These are phyloP conservation scores for Myotis pilosus DNA, from an alignment of 2,797 vertebrate genomes.

Conservation along the genomic window DNA sequence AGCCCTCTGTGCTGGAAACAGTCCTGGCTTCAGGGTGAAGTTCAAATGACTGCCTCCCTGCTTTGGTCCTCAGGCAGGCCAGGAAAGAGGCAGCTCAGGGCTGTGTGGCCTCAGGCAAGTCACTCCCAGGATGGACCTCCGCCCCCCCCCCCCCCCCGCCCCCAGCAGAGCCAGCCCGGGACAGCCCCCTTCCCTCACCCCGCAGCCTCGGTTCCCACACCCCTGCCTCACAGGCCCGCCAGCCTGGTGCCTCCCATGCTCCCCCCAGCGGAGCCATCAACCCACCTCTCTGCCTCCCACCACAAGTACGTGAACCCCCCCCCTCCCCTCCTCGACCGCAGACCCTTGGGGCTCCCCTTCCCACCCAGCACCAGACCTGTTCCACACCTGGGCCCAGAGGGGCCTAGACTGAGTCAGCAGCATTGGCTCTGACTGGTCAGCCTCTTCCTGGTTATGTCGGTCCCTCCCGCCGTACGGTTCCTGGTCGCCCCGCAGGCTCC, in stretches of 20 bases:
- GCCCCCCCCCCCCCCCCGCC: background rate
- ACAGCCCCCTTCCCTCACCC: background rate
- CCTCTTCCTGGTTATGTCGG: background rate
- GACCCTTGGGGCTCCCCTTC: background rate
- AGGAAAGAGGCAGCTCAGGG: background rate
- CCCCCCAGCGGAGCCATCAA: background rate
- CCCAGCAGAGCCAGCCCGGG: background rate
- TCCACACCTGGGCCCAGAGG: background rate
- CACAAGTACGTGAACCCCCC: background rate
- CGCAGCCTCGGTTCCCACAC: background rate
- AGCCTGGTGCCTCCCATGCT: background rate
- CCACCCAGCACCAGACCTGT: background rate
- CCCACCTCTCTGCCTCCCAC: background rate
- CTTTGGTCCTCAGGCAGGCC: background rate
- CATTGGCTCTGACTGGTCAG: background rate
- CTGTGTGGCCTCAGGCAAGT: background rate
- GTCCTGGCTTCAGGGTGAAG: background rate
- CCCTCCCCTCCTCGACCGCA: background rate
- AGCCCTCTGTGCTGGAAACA: background rate
- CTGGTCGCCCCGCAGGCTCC: background rate
- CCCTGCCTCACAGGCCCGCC: background rate
- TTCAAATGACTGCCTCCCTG: background rate
- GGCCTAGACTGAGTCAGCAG: background rate
- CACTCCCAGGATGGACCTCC: background rate
- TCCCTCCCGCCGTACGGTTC: no score